Percentiles rank a stretch among this genome's conserved stretches.
Evolutionary conservation across 2,888 invertebrate species (phyloP).

Genomic region (Meiosimyza decipiens): DNA sequence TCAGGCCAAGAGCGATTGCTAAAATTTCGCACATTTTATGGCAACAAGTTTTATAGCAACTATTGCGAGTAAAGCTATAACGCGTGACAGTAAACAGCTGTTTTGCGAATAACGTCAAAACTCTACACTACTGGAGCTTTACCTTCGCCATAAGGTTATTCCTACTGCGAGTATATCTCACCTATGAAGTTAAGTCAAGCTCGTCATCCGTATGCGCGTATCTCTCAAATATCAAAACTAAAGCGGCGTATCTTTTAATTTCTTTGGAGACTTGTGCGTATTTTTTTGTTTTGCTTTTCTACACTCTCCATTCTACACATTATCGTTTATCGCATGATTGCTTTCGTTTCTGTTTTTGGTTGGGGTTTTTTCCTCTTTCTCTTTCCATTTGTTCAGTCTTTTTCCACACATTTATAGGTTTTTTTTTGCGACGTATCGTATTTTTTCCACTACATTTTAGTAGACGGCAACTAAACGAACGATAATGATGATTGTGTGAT

Average conservation of each 20-base stretch:
- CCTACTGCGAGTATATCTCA: background rate
- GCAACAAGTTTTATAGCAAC: conserved; percentile 1
- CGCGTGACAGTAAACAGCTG: conserved; percentile 7
- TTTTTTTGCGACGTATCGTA: conserved; percentile 35
- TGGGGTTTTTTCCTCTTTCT: conserved; percentile 2
- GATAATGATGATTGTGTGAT: conserved; percentile 35
- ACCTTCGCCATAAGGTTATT: background rate
- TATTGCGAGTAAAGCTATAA: background rate
- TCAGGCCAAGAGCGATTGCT: background rate
- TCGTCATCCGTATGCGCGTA: background rate
- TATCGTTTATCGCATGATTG: conserved; percentile 10
- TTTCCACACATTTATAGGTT: conserved; percentile 12
- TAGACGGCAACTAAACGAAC: conserved; percentile 17
- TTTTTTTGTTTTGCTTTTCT: background rate
- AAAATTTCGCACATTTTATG: background rate
- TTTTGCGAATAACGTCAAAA: background rate
- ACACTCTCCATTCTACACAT: conserved; percentile 1
- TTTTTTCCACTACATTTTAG: background rate
- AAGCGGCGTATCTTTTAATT: background rate
- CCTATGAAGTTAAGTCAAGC: background rate
- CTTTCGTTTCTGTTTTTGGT: conserved; percentile 21
- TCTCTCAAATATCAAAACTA: background rate
- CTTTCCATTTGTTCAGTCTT: conserved; percentile 15
- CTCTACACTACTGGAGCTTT: background rate
- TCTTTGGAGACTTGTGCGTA: background rate